Evolutionary conservation across 2,888 invertebrate species (phyloP).

Genomic region (Anoncus sp.): DNA sequence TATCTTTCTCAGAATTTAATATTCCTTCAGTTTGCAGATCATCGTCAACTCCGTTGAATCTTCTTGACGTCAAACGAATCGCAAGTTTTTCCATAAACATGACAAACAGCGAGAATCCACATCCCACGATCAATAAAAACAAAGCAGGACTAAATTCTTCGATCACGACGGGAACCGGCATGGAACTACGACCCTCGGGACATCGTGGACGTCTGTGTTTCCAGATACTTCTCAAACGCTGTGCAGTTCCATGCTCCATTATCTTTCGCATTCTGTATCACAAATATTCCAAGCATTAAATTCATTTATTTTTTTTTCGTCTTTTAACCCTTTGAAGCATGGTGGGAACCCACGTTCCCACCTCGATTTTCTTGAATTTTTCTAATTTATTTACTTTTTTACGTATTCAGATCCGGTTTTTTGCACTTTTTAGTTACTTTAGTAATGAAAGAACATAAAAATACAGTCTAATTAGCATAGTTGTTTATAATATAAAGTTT

Average conservation of each 20-base stretch:
- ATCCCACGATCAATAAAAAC: conserved; percentile 69
- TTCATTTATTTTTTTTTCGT: too few relatives aligned
- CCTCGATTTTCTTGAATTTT: too few relatives aligned
- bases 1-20: neutral
- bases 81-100: conserved; percentile 67
- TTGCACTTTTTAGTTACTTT: too few relatives aligned
- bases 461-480: too few relatives aligned
- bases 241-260: conserved; percentile 70
- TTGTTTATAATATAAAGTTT: too few relatives aligned
- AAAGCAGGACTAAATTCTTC: conserved; percentile 74
- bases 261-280: conserved; percentile 71
- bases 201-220: conserved; percentile 71
- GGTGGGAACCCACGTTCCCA: too few relatives aligned
- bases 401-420: too few relatives aligned
- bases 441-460: too few relatives aligned
- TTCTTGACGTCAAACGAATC: neutral
- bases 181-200: conserved; percentile 73
- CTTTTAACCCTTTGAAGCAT: too few relatives aligned
- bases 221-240: conserved; percentile 71
- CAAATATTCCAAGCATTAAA: conserved; percentile 1
- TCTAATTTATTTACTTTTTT: too few relatives aligned
- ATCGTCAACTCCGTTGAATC: neutral
- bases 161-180: conserved; percentile 73
- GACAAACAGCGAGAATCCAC: conserved; percentile 61
- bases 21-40: neutral